Percentiles rank a stretch among this genome's conserved stretches.
Evolutionary conservation across 1,140 invertebrate species (phyloP).

Genomic region (Orussus abietinus): DNA sequence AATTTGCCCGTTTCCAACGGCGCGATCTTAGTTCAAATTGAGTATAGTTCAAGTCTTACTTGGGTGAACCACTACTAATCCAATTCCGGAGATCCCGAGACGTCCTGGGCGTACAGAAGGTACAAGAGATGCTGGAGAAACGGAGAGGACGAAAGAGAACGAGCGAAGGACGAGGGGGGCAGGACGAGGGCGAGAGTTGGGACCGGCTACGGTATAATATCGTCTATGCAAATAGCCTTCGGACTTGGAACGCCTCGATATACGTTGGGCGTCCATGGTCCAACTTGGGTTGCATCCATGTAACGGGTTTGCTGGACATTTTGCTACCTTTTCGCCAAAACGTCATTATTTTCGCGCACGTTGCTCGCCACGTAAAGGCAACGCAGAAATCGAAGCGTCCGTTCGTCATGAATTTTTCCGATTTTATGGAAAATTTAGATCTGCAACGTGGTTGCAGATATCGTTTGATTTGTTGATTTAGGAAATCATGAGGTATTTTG

Average conservation of each 20-base stretch:
- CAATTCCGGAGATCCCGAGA: constrained; percentile 51
- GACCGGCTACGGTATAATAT: constrained; percentile 48
- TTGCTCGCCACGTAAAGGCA: too few species aligned
- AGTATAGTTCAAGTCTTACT: constrained; percentile 54
- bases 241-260: constrained; percentile 51
- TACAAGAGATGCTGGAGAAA: constrained; percentile 6
- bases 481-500: too few species aligned
- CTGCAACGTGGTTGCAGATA: too few species aligned
- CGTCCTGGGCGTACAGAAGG: constrained; percentile 28
- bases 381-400: too few species aligned
- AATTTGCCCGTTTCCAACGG: constrained; percentile 50
- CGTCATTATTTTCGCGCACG: too few species aligned
- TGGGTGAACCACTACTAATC: constrained; percentile 55
- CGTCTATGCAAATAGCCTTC: constrained; percentile 55
- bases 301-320: too few species aligned
- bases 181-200: constrained; percentile 6
- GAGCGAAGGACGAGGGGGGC: constrained; percentile 13
- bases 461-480: too few species aligned
- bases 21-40: constrained; percentile 54
- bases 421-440: too few species aligned
- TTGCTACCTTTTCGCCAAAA: too few species aligned
- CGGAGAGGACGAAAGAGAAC: constrained; percentile 13
- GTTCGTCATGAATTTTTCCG: too few species aligned
- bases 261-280: constrained; percentile 45
- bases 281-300: too few species aligned